Conservation (phyloP, 2,888 invertebrate genomes). For the Trissonchulus sp. region DNA sequence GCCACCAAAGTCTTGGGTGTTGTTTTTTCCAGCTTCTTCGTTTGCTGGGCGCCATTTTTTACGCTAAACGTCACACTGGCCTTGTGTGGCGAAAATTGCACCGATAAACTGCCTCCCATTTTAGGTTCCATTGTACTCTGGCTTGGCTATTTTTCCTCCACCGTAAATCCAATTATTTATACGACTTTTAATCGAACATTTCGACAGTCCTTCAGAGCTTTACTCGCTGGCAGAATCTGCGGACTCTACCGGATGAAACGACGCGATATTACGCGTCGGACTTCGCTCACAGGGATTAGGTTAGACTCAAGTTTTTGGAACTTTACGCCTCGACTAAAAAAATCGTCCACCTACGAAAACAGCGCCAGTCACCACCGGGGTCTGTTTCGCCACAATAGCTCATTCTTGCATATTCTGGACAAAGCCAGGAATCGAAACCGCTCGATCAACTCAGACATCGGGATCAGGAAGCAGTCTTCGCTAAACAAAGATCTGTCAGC, state of each 20-base stretch:
- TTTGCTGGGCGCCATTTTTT: slow-evolving; percentile 93
- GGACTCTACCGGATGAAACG: neutral
- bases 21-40: slow-evolving; percentile 86
- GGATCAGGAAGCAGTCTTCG: too few species aligned
- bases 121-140: slow-evolving; percentile 80
- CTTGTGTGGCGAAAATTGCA: slow-evolving; percentile 64
- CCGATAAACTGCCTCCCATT: slow-evolving; percentile 63
- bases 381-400: neutral
- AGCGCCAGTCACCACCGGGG: neutral
- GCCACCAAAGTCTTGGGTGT: slow-evolving; percentile 91
- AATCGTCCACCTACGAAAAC: neutral
- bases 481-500: too few species aligned
- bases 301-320: neutral
- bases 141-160: slow-evolving; percentile 87
- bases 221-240: neutral
- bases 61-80: slow-evolving; percentile 77
- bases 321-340: neutral
- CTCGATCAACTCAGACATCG: too few species aligned
- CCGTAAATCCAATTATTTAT: slow-evolving; percentile 91
- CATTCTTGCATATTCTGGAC: neutral
- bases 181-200: slow-evolving; percentile 92
- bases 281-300: slow-evolving; percentile 92
- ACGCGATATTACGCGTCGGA: slow-evolving; percentile 63
- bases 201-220: slow-evolving; percentile 67
- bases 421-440: neutral